Base-by-base conservation (phyloP, 2,797 vertebrate species). In the Myotis myotis region DNA sequence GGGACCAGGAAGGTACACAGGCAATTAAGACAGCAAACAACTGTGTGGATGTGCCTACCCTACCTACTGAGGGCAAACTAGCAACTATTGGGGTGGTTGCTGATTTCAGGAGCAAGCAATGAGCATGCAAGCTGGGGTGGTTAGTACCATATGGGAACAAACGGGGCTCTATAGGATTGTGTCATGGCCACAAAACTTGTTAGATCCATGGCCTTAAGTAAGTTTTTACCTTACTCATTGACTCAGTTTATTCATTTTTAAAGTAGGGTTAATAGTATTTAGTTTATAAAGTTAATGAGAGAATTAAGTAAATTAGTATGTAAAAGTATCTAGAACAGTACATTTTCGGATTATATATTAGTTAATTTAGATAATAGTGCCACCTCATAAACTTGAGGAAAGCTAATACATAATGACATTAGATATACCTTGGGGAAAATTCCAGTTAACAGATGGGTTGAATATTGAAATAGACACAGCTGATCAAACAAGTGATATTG, bases 271-370 rank as follows among this genome's bases (percentile, higher is more conserved):
- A 70, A 74, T 82, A 68, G 55, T 62, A 62, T 28, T 30, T 62
- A 81, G 66, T 57, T 94, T 57, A 83, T 76, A 68, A 96, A 41
- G 28, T 79, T 85, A 70, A 70, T 1, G 80, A 93, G 25, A 83
- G 22, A 13, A 44, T 75, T 51, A 78, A 75, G 8, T 72, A 51
- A 68, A 66, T 51, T 49, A 51, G 44, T n/a, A 49, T 70, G 36
- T 47, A 6, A n/a, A 89, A 83, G 25, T 62, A 62, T 44, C 57
- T 85, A 72, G 36, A 85, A 64, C 13, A 87, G 10, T 13, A 41
- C 16, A 44, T 76, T 11, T 4, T 89, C 9, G 30, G 9, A 51
- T 84, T 55, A 78, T n/a, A 1, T 51, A 66, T 80, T 57, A 20
- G 25, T 60, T 80, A 91, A 20, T 86, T 93, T 87, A 44, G 75